A percentile compares a stretch with the other conserved stretches of the same genome.
These are phyloP conservation scores for Pachypanchax playfairii DNA, from an alignment of 2,113 vertebrate species.

Conservation along the genomic window DNA sequence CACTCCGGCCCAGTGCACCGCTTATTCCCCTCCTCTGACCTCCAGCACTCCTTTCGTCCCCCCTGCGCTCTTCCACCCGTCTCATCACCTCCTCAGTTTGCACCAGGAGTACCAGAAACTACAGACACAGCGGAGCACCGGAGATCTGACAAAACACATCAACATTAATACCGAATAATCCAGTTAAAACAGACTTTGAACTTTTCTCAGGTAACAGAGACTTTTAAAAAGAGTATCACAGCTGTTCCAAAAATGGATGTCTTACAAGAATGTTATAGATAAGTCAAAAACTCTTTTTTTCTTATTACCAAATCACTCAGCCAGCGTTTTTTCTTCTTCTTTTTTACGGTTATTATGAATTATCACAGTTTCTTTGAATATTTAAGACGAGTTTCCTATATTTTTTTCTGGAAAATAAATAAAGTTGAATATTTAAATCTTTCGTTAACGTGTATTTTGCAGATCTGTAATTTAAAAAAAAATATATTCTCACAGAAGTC, in stretches of 20 bases:
- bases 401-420: conserved; percentile 71
- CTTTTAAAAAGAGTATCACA: conserved; percentile 16
- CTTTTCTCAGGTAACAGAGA: conserved; percentile 77
- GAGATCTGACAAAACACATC: conserved; percentile 65
- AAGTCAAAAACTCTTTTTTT: conserved; percentile 12
- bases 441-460: conserved; percentile 52
- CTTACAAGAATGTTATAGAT: conserved; percentile 56
- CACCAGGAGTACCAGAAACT: conserved; percentile 79
- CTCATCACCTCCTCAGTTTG: conserved; percentile 72
- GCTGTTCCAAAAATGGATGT: conserved; percentile 1
- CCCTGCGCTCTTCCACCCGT: conserved; percentile 71
- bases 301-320: conserved; percentile 4
- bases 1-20: conserved; percentile 48
- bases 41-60: conserved; percentile 60
- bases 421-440: conserved; percentile 69
- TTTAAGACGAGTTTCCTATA: conserved; percentile 78
- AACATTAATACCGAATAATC: conserved; percentile 42
- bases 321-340: conserved; percentile 34
- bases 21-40: conserved; percentile 60
- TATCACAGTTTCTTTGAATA: conserved; percentile 52
- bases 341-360: conserved; percentile 25
- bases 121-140: conserved; percentile 51
- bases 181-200: conserved; percentile 15
- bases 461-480: neutral
- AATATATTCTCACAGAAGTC: neutral